These are phyloP conservation scores for Harpalus rubripes DNA, from an alignment of 2,888 invertebrate genomes.

Conservation along the genomic window DNA sequence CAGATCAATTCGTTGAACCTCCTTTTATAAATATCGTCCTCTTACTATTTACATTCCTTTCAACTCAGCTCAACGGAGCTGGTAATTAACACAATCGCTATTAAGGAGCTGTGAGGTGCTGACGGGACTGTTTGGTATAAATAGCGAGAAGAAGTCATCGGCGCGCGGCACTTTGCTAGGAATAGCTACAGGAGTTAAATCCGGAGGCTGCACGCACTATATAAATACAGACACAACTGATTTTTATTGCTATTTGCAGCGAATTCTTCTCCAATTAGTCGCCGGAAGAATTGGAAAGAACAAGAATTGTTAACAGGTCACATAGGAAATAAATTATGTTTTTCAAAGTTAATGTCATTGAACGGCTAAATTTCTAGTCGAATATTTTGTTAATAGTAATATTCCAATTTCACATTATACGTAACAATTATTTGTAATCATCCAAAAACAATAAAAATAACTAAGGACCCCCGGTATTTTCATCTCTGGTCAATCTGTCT, in stretches of 20 bases:
- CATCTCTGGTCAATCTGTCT: too few species aligned
- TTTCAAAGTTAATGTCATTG: too few species aligned
- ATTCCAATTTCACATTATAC: too few species aligned
- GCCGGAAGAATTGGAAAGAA: background rate
- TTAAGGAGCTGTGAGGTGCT: constrained; percentile 1
- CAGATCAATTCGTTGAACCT: background rate
- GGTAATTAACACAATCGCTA: constrained; percentile 5
- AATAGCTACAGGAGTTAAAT: background rate
- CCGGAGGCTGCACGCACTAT: background rate
- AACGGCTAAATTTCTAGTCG: too few species aligned
- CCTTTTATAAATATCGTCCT: background rate
- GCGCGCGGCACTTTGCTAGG: background rate
- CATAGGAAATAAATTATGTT: background rate
- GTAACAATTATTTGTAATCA: too few species aligned
- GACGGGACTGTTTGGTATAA: background rate
- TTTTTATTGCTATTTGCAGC: constrained; percentile 62
- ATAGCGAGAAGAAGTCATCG: background rate
- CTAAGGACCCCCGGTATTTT: too few species aligned
- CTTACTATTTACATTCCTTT: background rate
- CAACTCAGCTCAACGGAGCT: background rate
- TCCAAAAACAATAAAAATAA: too few species aligned
- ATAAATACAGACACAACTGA: background rate
- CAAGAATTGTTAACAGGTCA: background rate
- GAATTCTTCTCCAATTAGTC: constrained; percentile 65
- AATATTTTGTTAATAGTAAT: too few species aligned